Base-by-base conservation (phyloP, 2,113 vertebrate genomes). In the Eulemur macaco region DNA sequence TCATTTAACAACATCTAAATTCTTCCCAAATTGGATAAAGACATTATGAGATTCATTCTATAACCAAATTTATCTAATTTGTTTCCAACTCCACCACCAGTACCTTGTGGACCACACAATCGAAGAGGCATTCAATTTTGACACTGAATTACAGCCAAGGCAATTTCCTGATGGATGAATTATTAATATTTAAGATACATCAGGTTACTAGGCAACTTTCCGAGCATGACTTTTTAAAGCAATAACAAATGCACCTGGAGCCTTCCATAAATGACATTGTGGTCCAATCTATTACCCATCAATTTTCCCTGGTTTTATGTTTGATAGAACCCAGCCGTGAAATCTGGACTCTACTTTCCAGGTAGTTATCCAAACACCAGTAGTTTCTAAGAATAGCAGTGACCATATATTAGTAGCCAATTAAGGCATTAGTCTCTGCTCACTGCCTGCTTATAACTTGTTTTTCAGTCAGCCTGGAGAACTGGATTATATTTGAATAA, bases 301-400 rank as follows among this genome's bases (percentile, higher is more conserved):
- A 88, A 80, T 74, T 74, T 12, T 76, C 77, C n/a, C 63, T 80
- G 45, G n/a, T 89, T 96, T 97, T 93, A 54, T 86, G 80, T 87
- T 64, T 86, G 92, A 95, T 56, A 58, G 27, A 96, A 91, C 69
- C 82, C 91, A 96, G 91, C 34, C 58, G 27, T 82, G 76, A 92
- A 96, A 91, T 77, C 69, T 14, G 29, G 63, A 56, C 68, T 86
- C 87, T 95, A n/a, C 86, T 89, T 97, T 42, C 86, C 83, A 96
- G 68, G 50, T 74, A 60, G 95, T 58, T 94, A 84, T 91, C 34
- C 73, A 97, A 96, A 96, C 78, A 86, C 8, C 52, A 88, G 94
- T 63, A 64, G 93, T 71, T 87, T 96, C 91, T 94, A 96, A 97
- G 84, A 96, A 91, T 95, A 97, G 91, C 39, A 92, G 27, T 39